These are phyloP conservation scores for Polypedilum pembai DNA, from an alignment of 1,140 invertebrate species.

Conservation along the genomic window DNA sequence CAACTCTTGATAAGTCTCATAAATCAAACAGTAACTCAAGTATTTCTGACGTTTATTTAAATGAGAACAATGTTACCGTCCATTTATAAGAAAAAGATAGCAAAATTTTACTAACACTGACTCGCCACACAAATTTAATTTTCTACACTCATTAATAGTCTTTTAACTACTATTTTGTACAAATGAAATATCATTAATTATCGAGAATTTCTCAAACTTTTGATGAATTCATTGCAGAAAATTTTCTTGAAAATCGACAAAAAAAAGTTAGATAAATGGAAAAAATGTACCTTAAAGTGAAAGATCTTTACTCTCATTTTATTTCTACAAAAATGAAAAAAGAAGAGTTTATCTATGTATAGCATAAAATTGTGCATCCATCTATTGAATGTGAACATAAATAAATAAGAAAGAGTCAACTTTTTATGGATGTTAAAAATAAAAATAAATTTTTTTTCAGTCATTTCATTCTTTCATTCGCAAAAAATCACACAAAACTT, in stretches of 20 bases:
- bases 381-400: no score
- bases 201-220: background rate
- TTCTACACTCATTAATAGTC: background rate
- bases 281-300: background rate
- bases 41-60: constrained; percentile 22
- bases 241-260: background rate
- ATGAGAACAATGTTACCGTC: constrained; percentile 26
- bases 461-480: background rate
- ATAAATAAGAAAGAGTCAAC: no score
- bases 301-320: no score
- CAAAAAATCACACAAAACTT: background rate
- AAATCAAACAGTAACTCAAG: constrained; percentile 22
- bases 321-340: no score
- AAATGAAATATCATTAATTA: background rate
- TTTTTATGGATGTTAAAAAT: no score
- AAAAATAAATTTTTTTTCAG: background rate
- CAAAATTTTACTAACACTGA: background rate
- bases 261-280: background rate
- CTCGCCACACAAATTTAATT: background rate
- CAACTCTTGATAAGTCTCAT: background rate
- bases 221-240: no score
- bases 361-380: no score
- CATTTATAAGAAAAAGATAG: constrained; percentile 11
- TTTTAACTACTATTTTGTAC: background rate
- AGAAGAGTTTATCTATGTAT: no score